Base-by-base conservation (phyloP, 2,888 invertebrate genomes). In the Hirtodrosophila duncani region DNA sequence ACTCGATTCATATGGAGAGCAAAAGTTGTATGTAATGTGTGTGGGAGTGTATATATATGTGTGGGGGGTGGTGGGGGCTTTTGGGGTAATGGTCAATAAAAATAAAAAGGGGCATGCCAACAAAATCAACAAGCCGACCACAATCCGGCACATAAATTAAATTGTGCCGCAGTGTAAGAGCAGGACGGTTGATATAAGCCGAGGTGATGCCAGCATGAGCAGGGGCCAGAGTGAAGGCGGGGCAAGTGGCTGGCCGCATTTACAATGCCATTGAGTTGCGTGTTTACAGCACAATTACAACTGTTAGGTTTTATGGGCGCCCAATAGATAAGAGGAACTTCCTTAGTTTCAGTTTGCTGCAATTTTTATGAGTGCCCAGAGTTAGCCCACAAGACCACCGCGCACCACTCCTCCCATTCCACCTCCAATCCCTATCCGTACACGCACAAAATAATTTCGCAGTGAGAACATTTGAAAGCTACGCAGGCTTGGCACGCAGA, bases 211-310 rank as follows among this genome's bases (percentile, higher is more conserved):
- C 29, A 29, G 21, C 26, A 42, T 55, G 43, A 45, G 46, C 31
- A 31, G 36, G 17, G 29, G 2, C 13, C n/a, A n/a, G 18, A 16
- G 42, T 24, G 43, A 20, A 6, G 39, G 31, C 11, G 24, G 16
- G 4, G 52, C 60, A 53, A 36, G 58, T 39, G 58, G 14, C 11
- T 5, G 29, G 46, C 43, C 49, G 46, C 74, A 62, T 80, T 80
- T 67, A 58, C 59, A 81, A 68, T 59, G 66, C 66, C 78, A 75
- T 82, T 81, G 61, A 82, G 82, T 78, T 81, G 82, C 74, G 78
- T 75, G 75, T 75, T 75, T 75, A 75, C 75, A 75, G 79, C 82
- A 65, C 78, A 75, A 75, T 75, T 75, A 75, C 75, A 82, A 81
- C 79, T 63, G 81, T 75, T 80, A 60, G 82, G 74, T 82, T 82